Conservation (phyloP, 2,797 vertebrate species). For the Cyprinodon diabolis region DNA sequence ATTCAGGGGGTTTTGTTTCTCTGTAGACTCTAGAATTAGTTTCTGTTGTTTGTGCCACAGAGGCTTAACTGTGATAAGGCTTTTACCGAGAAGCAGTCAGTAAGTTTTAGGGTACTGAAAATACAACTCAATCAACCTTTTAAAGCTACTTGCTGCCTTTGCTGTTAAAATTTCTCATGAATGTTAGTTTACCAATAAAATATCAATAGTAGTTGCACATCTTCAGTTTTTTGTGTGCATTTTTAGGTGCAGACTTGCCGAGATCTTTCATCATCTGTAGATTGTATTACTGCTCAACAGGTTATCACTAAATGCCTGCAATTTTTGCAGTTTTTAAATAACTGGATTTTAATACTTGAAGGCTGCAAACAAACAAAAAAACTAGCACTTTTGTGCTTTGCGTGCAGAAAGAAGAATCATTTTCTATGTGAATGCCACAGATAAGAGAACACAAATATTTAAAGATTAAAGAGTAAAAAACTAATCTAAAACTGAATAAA, state of each 20-base stretch:
- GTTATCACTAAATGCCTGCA: conserved; percentile 26
- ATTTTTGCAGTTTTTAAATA: conserved; percentile 14
- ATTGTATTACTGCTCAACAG: conserved; percentile 26
- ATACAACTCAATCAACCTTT: neutral
- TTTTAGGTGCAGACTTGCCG: conserved; percentile 26
- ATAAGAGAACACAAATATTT: neutral
- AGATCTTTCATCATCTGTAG: conserved; percentile 19
- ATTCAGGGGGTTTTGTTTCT: neutral
- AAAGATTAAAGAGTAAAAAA: neutral
- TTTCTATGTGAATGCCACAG: neutral
- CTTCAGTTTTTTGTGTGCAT: conserved; percentile 19
- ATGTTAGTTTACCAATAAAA: conserved; percentile 16
- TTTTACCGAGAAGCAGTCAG: neutral
- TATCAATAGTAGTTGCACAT: conserved; percentile 2
- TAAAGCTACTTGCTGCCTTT: neutral
- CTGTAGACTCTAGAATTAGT: neutral
- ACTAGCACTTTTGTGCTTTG: neutral
- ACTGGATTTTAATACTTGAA: conserved; percentile 16
- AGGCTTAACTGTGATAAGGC: neutral
- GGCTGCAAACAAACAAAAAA: neutral
- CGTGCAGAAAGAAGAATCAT: neutral
- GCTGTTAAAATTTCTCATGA: conserved; percentile 13
- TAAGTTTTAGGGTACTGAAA: neutral
- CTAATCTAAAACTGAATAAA: neutral
- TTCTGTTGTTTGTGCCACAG: neutral